A percentile compares a stretch with the other conserved stretches of the same genome.
These are phyloP conservation scores for Neolamprologus longior DNA, from an alignment of 2,113 vertebrate genomes.

Conservation along the genomic window DNA sequence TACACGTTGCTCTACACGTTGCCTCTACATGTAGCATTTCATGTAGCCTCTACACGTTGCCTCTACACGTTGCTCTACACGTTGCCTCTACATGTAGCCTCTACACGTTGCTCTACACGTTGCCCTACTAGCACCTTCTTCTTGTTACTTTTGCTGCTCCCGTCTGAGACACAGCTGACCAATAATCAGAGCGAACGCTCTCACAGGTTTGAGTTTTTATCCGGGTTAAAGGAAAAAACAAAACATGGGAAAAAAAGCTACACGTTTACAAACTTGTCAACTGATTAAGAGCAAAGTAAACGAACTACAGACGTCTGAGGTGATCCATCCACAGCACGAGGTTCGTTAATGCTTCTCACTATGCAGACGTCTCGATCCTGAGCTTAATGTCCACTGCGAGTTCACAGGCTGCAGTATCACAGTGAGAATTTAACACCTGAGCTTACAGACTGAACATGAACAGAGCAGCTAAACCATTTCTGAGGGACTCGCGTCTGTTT, in stretches of 20 bases:
- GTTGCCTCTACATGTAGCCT: fast-evolving
- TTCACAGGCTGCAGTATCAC: neutral
- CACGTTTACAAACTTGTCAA: neutral
- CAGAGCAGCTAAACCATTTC: neutral
- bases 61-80: fast-evolving
- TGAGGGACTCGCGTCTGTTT: neutral
- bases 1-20: fast-evolving
- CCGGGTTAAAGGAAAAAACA: neutral
- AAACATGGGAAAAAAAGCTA: neutral
- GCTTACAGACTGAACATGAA: neutral
- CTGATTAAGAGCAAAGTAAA: neutral
- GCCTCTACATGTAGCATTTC: too few species aligned
- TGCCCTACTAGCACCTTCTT: neutral
- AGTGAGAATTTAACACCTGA: neutral
- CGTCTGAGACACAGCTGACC: neutral
- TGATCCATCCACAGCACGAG: neutral
- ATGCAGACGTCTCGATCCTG: neutral
- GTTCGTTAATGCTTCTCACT: neutral
- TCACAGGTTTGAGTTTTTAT: neutral
- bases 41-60: too few species aligned
- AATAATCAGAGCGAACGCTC: neutral
- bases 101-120: fast-evolving
- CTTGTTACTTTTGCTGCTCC: neutral
- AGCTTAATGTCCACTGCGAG: neutral
- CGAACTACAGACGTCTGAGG: neutral